Base-by-base conservation (phyloP, 2,888 invertebrate genomes). In the Agelastica alni region DNA sequence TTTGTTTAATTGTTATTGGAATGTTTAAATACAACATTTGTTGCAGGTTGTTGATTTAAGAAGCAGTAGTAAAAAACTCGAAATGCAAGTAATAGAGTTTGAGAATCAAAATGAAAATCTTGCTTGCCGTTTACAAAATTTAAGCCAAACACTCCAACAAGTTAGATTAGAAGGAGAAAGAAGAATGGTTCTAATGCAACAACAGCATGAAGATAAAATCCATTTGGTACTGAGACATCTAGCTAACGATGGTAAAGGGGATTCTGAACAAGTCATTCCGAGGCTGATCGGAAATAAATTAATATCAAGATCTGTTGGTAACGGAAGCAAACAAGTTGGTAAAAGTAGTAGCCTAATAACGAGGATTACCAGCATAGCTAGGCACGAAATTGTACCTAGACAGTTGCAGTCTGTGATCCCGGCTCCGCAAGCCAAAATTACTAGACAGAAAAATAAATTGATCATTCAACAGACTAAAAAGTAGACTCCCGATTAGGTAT, bases 371-470 rank as follows among this genome's bases (percentile, higher is more conserved):
- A 73, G 80, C 5, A 63, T 65, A 13, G 67, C 77, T 54, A 64
- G 74, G 13, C 74, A 75, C 28, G 74, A 76, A 58, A 70, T 72
- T 16, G 70, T 75, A 34, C 80, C 83, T 73, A 78, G 86, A 53
- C 88, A 88, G 68, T 74, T 88, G 39, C 85, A 84, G 77, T 70
- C 73, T 12, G 83, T 84, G 0, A 81, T 82, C 18, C 80, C 83
- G 31, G 73, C 81, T 1, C 85, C 87, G 0, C 85, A 84, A 20
- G 90, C 91, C 1, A 91, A 88, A 76, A 91, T 92, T 22, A 92
- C 91, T 0, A 82, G 90, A 58, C 86, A 90, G 72, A 88, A 87
- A 72, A 92, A 92, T 74, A 92, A 92, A 72, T 81, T 92, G 9
- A 88, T 92, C 56, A 90, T 92, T 66, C 87, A 87, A 59, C 86